A percentile compares a stretch with the other conserved stretches of the same genome.
Conservation (phyloP, 2,113 vertebrate genomes). For the Micronycteris hirsuta region DNA sequence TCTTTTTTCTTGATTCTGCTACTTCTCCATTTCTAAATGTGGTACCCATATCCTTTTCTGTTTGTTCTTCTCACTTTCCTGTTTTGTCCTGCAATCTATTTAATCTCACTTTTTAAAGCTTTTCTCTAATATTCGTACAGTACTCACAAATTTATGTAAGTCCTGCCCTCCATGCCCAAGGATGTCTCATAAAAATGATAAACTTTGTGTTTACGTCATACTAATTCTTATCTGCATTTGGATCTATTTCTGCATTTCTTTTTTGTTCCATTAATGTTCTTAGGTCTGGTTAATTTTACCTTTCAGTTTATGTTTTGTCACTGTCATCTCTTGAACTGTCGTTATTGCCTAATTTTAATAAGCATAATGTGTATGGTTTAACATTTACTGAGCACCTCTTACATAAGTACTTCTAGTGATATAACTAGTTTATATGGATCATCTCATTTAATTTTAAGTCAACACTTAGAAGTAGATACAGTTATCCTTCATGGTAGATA, state of each 20-base stretch:
- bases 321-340: background rate
- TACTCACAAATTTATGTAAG: background rate
- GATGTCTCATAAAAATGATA: conserved; percentile 12
- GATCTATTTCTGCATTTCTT: background rate
- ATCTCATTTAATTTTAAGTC: conserved; percentile 2
- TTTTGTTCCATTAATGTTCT: background rate
- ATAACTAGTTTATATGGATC: background rate
- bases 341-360: background rate
- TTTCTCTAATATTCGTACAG: background rate
- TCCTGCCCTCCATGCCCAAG: background rate
- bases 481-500: background rate
- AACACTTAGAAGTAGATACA: background rate
- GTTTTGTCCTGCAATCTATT: conserved; percentile 19
- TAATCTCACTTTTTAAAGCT: background rate
- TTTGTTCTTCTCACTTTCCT: background rate
- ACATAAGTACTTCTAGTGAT: background rate
- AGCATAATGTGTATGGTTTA: background rate
- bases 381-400: background rate
- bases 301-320: background rate
- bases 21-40: background rate
- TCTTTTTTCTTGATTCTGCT: conserved; percentile 1
- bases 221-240: background rate
- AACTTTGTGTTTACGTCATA: background rate
- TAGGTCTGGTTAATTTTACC: background rate
- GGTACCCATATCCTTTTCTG: background rate